phyloP scores from a whole-genome alignment of 2,888 invertebrate species.

The Sarcophaga subvicina region DNA sequence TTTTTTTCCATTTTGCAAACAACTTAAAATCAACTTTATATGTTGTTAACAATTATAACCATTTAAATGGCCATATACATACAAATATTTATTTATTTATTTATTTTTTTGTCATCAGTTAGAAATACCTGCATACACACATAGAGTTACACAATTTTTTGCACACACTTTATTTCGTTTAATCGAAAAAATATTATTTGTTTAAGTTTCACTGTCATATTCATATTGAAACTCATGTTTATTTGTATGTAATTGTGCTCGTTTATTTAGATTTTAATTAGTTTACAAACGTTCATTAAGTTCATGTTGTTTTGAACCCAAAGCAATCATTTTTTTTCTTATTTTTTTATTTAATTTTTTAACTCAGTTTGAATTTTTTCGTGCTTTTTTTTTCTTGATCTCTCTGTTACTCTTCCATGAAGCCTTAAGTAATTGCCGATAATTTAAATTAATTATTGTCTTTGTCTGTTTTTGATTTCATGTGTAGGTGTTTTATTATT shows the following conservation, averaged over 20 bases:
- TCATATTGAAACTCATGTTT: slow-evolving; percentile 44
- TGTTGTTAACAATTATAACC: slow-evolving; percentile 62
- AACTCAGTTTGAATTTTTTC: background rate
- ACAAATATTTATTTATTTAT: no score
- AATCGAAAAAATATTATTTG: background rate
- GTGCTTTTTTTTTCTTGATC: background rate
- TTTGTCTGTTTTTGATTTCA: slow-evolving; percentile 24
- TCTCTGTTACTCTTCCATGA: background rate
- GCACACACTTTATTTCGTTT: background rate
- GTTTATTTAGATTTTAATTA: slow-evolving; percentile 49
- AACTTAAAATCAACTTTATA: slow-evolving; percentile 34
- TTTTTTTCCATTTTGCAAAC: slow-evolving; percentile 22
- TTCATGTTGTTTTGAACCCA: slow-evolving; percentile 46
- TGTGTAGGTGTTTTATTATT: slow-evolving; percentile 65
- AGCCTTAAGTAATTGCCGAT: slow-evolving; percentile 52
- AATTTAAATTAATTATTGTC: slow-evolving; percentile 65
- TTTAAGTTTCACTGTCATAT: slow-evolving; percentile 16
- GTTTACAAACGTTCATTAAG: slow-evolving; percentile 42
- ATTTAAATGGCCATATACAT: slow-evolving; percentile 53
- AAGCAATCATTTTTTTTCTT: slow-evolving; percentile 25
- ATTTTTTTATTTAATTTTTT: background rate
- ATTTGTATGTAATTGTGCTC: slow-evolving; percentile 6
- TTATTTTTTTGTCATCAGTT: background rate
- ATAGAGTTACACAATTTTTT: background rate
- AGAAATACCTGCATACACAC: background rate